Evolutionary conservation across 2,113 vertebrate genomes (phyloP), one percentile per base, ranked within the genome.

Genomic region (Phaethon lepturus): DNA sequence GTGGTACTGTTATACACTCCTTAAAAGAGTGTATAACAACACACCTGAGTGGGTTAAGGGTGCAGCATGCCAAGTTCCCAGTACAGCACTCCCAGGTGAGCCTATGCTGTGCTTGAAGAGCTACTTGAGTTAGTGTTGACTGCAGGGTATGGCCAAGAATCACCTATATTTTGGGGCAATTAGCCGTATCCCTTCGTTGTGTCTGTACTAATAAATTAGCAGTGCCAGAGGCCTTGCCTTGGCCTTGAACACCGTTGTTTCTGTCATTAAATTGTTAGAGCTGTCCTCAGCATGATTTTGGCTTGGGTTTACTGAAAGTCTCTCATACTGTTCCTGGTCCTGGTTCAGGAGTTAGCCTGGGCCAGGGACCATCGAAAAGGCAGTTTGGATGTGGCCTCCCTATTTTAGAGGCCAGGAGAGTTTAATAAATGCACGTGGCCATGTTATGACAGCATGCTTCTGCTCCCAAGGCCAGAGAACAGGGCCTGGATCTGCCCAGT

Each of bases 401-500:
- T 78, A 6, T 93, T 96, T 94, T 85, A 95, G 64, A 85, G 73
- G 52, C 60, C 80, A 94, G 18, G 17, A 85, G 76, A 95, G 84
- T 94, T 95, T 72, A 95, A 93, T 91, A 96, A 96, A 87, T 56
- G 26, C 49, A 68, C 56, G 8, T 85, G 58, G 58, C 53, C 64
- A 49, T 90, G 29, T 85, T 93, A 93, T 91, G 64, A 90, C 89
- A 89, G 33, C 60, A 95, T 75, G 29, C 22, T 86, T 81, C 33
- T 93, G 29, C 58, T 91, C 42, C 18, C 44, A 90, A 26, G 28
- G 68, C 86, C 77, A 68, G 84, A 52, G 56, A 93, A 82, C 0
- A 0, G 9, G 23, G 28, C 38, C 60, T 60, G 64, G 73, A 87
- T 14, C 42, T 95, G 76, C 49, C 47, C 3, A 1, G 22, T 69